These are phyloP conservation scores for Nebria salina DNA, from an alignment of 2,888 invertebrate genomes.

Conservation along the genomic window DNA sequence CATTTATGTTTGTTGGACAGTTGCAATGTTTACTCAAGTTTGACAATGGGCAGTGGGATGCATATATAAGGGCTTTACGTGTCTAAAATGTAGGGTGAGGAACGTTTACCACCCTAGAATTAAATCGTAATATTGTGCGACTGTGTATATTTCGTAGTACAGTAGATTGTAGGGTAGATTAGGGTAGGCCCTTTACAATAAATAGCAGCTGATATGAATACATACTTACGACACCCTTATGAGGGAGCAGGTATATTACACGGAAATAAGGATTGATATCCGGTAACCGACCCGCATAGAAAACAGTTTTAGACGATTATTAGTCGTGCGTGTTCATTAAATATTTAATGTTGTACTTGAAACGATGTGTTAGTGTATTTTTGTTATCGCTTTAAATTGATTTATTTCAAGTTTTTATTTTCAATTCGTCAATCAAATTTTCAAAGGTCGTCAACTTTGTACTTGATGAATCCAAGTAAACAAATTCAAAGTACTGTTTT, in stretches of 20 bases:
- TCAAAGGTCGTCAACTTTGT: conserved; percentile 1
- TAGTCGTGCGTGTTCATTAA: not conserved
- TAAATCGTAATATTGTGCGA: conserved; percentile 53
- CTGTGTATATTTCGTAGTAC: not conserved
- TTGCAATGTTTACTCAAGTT: conserved; percentile 31
- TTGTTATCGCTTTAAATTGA: too few species aligned
- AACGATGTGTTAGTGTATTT: too few species aligned
- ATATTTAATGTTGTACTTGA: not conserved
- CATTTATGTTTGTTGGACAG: not conserved
- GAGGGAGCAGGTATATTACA: conserved; percentile 32
- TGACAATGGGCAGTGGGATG: conserved; percentile 16
- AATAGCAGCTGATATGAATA: conserved; percentile 57
- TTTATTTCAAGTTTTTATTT: not conserved
- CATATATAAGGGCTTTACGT: conserved; percentile 36
- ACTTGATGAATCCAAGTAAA: not conserved
- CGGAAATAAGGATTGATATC: conserved; percentile 28
- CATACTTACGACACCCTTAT: conserved; percentile 51
- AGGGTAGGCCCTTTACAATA: conserved; percentile 51
- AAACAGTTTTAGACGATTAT: conserved; percentile 10
- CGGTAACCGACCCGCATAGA: not conserved
- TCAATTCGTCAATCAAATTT: not conserved
- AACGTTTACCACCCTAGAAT: conserved; percentile 56
- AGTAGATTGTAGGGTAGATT: conserved; percentile 53
- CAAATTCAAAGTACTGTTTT: not conserved
- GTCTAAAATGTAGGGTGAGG: conserved; percentile 55